phyloP scores from a whole-genome alignment of 2,113 vertebrate genomes.

The Leptobrachium leishanense region DNA sequence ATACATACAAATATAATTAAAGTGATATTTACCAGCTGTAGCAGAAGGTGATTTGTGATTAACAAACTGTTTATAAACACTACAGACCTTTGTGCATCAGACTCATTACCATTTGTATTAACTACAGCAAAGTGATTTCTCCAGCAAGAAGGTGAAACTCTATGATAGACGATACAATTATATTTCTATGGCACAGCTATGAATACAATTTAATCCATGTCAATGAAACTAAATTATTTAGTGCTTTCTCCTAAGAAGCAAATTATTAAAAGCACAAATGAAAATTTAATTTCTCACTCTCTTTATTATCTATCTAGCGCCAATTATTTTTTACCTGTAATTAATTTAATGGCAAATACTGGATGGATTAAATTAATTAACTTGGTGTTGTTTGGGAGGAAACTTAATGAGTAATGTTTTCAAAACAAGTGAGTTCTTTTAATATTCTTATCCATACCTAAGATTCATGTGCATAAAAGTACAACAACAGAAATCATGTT shows the following conservation, averaged over 20 bases:
- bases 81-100: slow-evolving; percentile 30
- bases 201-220: slow-evolving; percentile 26
- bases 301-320: slow-evolving; percentile 48
- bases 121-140: slow-evolving; percentile 38
- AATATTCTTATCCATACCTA: slow-evolving; percentile 23
- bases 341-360: slow-evolving; percentile 37
- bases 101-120: slow-evolving; percentile 49
- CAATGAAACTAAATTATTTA: slow-evolving; percentile 46
- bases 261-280: slow-evolving; percentile 45
- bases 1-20: background rate
- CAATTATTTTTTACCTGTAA: slow-evolving; percentile 44
- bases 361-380: slow-evolving; percentile 45
- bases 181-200: slow-evolving; percentile 32
- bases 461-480: background rate
- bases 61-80: slow-evolving; percentile 45
- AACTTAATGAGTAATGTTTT: slow-evolving; percentile 41
- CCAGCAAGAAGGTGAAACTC: slow-evolving; percentile 37
- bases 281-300: slow-evolving; percentile 46
- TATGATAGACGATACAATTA: slow-evolving; percentile 52
- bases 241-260: slow-evolving; percentile 40
- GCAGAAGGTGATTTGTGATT: slow-evolving; percentile 38
- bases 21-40: slow-evolving; percentile 9
- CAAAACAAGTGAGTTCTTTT: slow-evolving; percentile 15
- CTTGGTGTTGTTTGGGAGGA: slow-evolving; percentile 29
- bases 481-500: background rate